Evolutionary conservation across 2,888 invertebrate genomes (phyloP), one percentile per base, ranked within the genome.

Genomic region (Megastigmus dorsalis): DNA sequence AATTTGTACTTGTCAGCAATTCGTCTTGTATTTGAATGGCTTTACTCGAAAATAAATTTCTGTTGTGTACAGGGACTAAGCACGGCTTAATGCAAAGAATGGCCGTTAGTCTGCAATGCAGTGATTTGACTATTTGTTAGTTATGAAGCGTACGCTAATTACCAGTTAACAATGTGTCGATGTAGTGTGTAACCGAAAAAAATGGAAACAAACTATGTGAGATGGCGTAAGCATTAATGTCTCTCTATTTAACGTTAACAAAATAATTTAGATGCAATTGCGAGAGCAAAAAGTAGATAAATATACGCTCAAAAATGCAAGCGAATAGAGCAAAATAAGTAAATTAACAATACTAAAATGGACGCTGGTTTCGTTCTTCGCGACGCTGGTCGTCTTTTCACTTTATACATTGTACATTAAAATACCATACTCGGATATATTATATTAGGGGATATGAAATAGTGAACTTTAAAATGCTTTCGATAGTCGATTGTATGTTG

Each of bases 351-450:
- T 7, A n/a, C n/a, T n/a, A n/a, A n/a, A 15, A 38, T 76, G 81
- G 81, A 79, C 80, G 83, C 83, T 78, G 83, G 82, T 73, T 79
- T 80, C 82, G 82, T 81, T 80, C 79, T 28, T 62, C 62, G 5
- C 62, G 82, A 80, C 81, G 83, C 82, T 81, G 83, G 83, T 79
- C 83, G 83, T 83, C 82, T 52, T 43, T 75, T 55, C 10, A 52
- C 28, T 43, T 43, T 60, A n/a, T n/a, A n/a, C n/a, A n/a, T n/a
- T n/a, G n/a, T n/a, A n/a, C n/a, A n/a, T n/a, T n/a, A n/a, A n/a
- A n/a, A n/a, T n/a, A n/a, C n/a, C n/a, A n/a, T n/a, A n/a, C n/a
- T n/a, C n/a, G n/a, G n/a, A n/a, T n/a, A n/a, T n/a, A n/a, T n/a
- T n/a, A n/a, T n/a, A n/a, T n/a, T n/a, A n/a, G n/a, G n/a, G n/a